Evolutionary conservation across 2,797 vertebrate species (phyloP).

Genomic region (Gymnothorax javanicus): DNA sequence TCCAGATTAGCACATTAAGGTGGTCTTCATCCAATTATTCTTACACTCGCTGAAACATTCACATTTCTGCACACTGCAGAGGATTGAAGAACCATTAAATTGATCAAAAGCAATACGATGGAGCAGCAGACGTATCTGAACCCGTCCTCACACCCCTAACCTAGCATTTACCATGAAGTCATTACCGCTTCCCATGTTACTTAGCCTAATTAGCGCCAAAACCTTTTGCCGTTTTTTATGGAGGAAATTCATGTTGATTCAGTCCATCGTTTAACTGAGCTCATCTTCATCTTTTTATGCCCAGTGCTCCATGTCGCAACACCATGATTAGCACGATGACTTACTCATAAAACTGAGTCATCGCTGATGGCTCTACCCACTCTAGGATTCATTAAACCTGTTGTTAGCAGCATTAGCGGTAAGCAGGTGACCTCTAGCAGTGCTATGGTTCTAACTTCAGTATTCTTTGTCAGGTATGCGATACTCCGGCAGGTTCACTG

Average conservation of each 20-base stretch:
- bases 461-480: not conserved
- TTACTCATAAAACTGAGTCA: not conserved
- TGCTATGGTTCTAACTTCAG: not conserved
- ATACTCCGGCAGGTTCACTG: not conserved
- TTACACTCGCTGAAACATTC: not conserved
- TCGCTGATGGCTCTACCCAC: not conserved
- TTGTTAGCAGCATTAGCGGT: not conserved
- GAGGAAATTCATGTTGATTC: not conserved
- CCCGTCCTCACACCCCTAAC: conserved; percentile 37
- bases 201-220: conserved; percentile 9
- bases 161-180: conserved; percentile 21
- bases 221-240: conserved; percentile 9
- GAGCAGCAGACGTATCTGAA: not conserved
- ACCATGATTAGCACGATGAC: not conserved
- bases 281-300: not conserved
- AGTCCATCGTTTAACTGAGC: not conserved
- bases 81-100: conserved; percentile 4
- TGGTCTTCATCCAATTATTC: not conserved
- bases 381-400: not conserved
- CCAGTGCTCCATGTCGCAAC: not conserved
- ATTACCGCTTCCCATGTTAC: conserved; percentile 33
- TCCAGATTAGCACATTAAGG: not conserved
- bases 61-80: not conserved
- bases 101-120: not conserved
- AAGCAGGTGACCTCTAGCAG: not conserved